A percentile compares a stretch with the other conserved stretches of the same genome.
Evolutionary conservation across 2,113 vertebrate genomes (phyloP).

Genomic region (Eudorcas thomsonii): DNA sequence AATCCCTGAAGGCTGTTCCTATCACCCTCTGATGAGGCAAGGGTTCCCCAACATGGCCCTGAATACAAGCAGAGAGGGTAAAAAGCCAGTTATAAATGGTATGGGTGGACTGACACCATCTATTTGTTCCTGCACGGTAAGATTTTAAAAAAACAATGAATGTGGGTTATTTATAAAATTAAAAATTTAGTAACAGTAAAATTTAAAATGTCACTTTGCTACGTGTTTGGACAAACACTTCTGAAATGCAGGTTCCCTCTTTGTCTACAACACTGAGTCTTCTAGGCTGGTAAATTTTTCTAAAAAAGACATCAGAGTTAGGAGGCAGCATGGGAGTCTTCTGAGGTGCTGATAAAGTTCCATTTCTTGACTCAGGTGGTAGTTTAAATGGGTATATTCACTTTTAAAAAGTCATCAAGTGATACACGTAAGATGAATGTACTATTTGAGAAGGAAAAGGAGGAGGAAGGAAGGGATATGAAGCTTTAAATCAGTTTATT

Average conservation of each 20-base stretch:
- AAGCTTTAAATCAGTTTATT: neutral
- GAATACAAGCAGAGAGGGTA: neutral
- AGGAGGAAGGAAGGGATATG: neutral
- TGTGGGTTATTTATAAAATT: neutral
- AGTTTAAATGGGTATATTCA: neutral
- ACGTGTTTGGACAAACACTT: neutral
- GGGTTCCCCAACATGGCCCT: neutral
- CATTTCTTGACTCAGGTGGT: neutral
- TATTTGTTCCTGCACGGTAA: neutral
- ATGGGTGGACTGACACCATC: neutral
- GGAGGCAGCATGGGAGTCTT: neutral
- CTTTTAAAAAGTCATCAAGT: neutral
- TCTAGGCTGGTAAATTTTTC: neutral
- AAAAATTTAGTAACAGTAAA: neutral
- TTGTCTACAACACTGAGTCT: neutral
- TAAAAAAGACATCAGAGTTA: constrained; percentile 13
- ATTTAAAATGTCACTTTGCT: neutral
- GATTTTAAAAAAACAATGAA: neutral
- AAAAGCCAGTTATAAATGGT: neutral
- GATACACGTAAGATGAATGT: neutral
- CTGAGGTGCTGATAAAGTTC: neutral
- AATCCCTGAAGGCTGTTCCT: neutral
- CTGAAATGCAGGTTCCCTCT: neutral
- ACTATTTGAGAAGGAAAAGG: neutral
- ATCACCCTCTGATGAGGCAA: neutral